Base-by-base conservation (phyloP, 2,113 vertebrate genomes). In the Mobula hypostoma region DNA sequence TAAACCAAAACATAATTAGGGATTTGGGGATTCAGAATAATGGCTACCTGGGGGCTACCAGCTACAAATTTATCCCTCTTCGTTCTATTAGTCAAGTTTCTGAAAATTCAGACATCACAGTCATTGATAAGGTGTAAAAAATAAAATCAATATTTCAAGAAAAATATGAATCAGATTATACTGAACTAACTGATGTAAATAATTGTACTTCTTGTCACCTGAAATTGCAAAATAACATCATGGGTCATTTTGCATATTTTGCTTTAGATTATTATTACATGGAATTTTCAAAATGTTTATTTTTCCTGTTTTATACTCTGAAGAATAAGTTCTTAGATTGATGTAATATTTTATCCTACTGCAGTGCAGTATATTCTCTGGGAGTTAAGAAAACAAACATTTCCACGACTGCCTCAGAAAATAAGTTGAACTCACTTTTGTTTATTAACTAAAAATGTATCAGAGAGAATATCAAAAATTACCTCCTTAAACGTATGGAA, bases 21-120 rank as follows among this genome's bases (percentile, higher is more conserved):
- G 97, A 96, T 96, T 97, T 96, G 96, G 96, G 19, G 95, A 96
- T 95, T 95, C 95, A 95, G 95, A 95, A 94, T 95, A 5, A 95
- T 94, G 95, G 95, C 94, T 66, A 61, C 94, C 94, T 94, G 80
- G 94, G 95, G 94, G 95, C 95, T n/a, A 95, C 95, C 94, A 94
- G 95, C 95, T 95, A 95, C 94, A 96, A 96, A 95, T 61, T 80
- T 88, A 0, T 2, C 80, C 74, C 94, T 1, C 4, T 95, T 95
- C 83, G 80, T 95, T 94, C 90, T 95, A 96, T 95, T 95, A 95
- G 95, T 95, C 95, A 96, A 95, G 94, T 95, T 95, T 95, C 94
- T 94, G 92, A 94, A 7, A 94, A 94, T 82, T 66, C 80, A 79
- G 79, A 95, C 95, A 94, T 95, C 94, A 61, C 90, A 82, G 15